Conservation (phyloP, 2,888 invertebrate species). For the Lepidocyrtoides sp. region DNA sequence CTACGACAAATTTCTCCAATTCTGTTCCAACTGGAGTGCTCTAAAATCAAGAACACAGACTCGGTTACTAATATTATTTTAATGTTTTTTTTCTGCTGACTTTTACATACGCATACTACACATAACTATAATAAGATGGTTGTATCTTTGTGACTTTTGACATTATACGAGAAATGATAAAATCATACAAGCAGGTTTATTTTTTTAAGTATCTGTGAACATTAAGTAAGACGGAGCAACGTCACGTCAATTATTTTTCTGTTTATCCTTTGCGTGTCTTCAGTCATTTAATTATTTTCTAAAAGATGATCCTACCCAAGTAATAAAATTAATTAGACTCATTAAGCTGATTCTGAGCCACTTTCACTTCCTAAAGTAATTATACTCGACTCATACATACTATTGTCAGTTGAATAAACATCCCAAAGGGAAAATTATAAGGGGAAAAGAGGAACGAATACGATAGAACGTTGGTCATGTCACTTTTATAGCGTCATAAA, state of each 20-base stretch:
- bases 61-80: neutral
- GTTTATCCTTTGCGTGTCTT: neutral
- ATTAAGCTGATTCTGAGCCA: neutral
- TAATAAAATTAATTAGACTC: neutral
- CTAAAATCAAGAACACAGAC: conserved; percentile 5
- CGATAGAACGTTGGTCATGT: neutral
- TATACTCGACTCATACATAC: too few relatives aligned
- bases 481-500: conserved; percentile 69
- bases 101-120: neutral
- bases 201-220: too few relatives aligned
- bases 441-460: neutral
- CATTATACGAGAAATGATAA: too few relatives aligned
- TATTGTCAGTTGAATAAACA: too few relatives aligned
- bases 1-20: conserved; percentile 93
- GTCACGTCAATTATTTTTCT: too few relatives aligned
- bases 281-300: neutral
- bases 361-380: conserved; percentile 23
- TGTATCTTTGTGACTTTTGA: too few relatives aligned
- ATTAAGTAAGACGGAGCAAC: too few relatives aligned
- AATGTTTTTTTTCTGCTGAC: neutral
- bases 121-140: too few relatives aligned
- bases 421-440: neutral
- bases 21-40: conserved; percentile 90
- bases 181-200: too few relatives aligned
- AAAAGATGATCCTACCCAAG: neutral